A percentile compares a stretch with the other conserved stretches of the same genome.
phyloP scores from a whole-genome alignment of 2,888 invertebrate species.

The Rhorus exstirpatorius region DNA sequence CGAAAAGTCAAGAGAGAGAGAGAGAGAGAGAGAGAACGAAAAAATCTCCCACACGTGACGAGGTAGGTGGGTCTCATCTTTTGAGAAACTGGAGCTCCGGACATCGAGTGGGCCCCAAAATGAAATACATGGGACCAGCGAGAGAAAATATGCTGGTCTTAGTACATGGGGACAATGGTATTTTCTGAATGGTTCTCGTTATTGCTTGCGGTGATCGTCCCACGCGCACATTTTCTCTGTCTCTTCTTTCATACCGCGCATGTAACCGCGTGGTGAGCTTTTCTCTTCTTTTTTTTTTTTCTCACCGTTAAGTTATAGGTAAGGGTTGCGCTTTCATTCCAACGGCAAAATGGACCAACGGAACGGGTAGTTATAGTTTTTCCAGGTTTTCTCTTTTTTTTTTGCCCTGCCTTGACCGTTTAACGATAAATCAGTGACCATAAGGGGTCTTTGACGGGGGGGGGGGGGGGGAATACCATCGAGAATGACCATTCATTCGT shows the following conservation, averaged over 20 bases:
- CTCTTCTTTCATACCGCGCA: constrained; percentile 14
- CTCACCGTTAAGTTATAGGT: constrained; percentile 73
- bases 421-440: constrained; percentile 77
- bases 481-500: constrained; percentile 46
- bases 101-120: constrained; percentile 59
- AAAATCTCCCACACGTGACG: not conserved
- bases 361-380: constrained; percentile 31
- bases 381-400: constrained; percentile 29
- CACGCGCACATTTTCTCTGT: constrained; percentile 48
- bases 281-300: constrained; percentile 34
- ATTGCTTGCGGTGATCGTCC: constrained; percentile 76
- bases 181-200: constrained; percentile 78
- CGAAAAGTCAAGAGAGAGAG: not conserved
- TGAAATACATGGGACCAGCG: constrained; percentile 25
- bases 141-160: constrained; percentile 34
- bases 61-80: constrained; percentile 48
- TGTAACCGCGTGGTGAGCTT: constrained; percentile 39
- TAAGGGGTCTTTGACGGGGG: not conserved
- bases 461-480: constrained; percentile 1
- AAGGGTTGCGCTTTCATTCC: constrained; percentile 77
- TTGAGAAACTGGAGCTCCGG: constrained; percentile 75
- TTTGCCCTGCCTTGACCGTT: constrained; percentile 63
- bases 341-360: constrained; percentile 41
- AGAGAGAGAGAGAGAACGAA: constrained; percentile 6
- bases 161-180: constrained; percentile 74